Percentiles rank a stretch among this genome's conserved stretches.
Evolutionary conservation across 2,113 vertebrate genomes (phyloP).

Genomic region (Rhinichthys klamathensis): DNA sequence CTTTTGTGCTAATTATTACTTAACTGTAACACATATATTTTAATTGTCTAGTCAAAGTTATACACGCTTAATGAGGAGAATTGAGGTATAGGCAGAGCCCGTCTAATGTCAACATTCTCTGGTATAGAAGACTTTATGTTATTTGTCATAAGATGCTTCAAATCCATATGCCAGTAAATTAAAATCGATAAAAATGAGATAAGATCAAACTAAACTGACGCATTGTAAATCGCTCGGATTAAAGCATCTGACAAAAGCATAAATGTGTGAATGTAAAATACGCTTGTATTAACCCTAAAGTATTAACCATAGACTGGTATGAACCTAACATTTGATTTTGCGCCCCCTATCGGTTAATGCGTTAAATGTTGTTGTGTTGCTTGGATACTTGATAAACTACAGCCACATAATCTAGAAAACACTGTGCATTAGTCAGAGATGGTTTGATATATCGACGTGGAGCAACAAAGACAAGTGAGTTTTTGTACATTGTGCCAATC

Average conservation of each 20-base stretch:
- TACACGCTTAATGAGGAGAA: neutral
- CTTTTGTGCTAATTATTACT: no score
- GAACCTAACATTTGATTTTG: neutral
- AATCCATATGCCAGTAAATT: neutral
- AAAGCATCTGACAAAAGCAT: neutral
- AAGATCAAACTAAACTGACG: neutral
- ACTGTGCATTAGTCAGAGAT: neutral
- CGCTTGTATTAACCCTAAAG: no score
- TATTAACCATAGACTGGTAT: no score
- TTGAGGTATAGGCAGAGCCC: no score
- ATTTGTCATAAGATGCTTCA: neutral
- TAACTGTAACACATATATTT: neutral
- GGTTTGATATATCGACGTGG: neutral
- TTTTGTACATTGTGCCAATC: neutral
- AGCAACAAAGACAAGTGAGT: neutral
- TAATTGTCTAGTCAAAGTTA: neutral
- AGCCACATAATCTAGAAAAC: neutral
- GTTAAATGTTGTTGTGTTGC: slow-evolving; percentile 55
- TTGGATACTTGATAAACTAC: slow-evolving; percentile 47
- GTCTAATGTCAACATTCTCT: no score
- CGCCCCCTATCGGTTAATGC: slow-evolving; percentile 29
- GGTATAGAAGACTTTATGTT: neutral
- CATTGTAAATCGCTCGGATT: neutral
- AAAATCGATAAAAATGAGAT: neutral
- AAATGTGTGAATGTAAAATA: no score